phyloP scores from a whole-genome alignment of 2,113 vertebrate species.

The Probosciger aterrimus region DNA sequence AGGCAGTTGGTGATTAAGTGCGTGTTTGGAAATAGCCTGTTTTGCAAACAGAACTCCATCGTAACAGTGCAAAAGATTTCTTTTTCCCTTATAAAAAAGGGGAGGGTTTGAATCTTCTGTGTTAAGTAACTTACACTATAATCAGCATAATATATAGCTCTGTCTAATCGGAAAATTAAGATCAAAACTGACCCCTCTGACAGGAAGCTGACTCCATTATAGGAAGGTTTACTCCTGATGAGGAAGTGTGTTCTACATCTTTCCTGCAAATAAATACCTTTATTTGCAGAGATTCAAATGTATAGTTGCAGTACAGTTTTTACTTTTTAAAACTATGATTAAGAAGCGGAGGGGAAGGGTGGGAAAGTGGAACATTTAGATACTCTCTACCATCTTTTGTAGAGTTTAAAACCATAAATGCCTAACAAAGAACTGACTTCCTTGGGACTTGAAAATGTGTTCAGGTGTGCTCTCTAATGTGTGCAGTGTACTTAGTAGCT shows the following conservation, averaged over 20 bases:
- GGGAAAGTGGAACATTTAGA: background rate
- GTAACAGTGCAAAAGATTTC: background rate
- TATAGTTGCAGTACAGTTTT: background rate
- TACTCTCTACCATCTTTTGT: background rate
- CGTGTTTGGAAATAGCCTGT: background rate
- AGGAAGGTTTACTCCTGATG: background rate
- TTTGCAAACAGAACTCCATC: background rate
- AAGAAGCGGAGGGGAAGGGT: no score
- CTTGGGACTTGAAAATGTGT: background rate
- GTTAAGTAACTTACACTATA: background rate
- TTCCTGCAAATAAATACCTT: background rate
- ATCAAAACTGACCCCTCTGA: background rate
- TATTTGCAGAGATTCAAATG: background rate
- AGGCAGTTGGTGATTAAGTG: background rate
- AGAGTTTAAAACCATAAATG: background rate
- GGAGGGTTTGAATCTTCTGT: background rate
- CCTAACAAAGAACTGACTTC: background rate
- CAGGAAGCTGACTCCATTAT: background rate
- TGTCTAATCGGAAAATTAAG: background rate
- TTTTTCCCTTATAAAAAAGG: background rate
- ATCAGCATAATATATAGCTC: background rate
- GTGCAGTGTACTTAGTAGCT: background rate
- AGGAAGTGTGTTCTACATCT: background rate
- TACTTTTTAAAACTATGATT: background rate
- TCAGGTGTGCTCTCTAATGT: accelerated